phyloP scores from a whole-genome alignment of 2,113 vertebrate species.

The Brachyhypopomus gauderio region DNA sequence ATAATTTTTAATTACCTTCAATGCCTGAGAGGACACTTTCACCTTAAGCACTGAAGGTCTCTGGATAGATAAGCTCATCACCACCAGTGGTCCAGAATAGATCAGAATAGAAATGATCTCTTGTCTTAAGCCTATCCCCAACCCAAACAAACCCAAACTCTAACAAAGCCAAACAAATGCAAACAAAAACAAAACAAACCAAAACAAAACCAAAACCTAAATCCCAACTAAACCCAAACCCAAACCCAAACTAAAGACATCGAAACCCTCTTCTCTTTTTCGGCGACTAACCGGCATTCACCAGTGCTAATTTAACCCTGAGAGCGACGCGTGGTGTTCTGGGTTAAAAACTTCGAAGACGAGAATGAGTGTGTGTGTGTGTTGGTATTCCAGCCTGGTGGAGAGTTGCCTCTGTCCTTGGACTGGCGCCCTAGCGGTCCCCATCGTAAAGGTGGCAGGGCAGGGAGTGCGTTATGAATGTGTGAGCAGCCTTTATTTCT shows the following conservation, averaged over 20 bases:
- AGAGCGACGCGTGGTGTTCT: too few species aligned
- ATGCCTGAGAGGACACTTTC: conserved; percentile 49
- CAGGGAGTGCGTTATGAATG: conserved; percentile 60
- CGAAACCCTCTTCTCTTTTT: too few species aligned
- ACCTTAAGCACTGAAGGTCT: conserved; percentile 61
- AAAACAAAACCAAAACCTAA: neutral
- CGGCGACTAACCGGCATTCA: too few species aligned
- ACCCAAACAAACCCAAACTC: neutral
- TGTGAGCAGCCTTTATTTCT: conserved; percentile 65
- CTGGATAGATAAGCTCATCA: conserved; percentile 54
- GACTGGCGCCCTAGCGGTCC: conserved; percentile 53
- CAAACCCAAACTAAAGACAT: neutral
- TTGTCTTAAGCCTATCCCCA: conserved; percentile 2
- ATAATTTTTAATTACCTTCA: conserved; percentile 75
- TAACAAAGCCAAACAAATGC: conserved; percentile 1
- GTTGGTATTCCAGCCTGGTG: conserved; percentile 11
- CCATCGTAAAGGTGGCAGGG: conserved; percentile 59
- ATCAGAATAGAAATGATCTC: too few species aligned
- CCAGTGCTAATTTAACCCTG: too few species aligned
- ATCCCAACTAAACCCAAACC: too few species aligned
- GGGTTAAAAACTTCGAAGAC: conserved; percentile 4
- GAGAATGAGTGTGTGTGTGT: conserved; percentile 16
- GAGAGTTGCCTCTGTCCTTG: conserved; percentile 26
- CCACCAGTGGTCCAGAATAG: conserved; percentile 26
- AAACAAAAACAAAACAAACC: neutral